Conservation (phyloP, 30 jellyfish, hydroid and myxozoan genomes). For the Turritopsis rubra region DNA sequence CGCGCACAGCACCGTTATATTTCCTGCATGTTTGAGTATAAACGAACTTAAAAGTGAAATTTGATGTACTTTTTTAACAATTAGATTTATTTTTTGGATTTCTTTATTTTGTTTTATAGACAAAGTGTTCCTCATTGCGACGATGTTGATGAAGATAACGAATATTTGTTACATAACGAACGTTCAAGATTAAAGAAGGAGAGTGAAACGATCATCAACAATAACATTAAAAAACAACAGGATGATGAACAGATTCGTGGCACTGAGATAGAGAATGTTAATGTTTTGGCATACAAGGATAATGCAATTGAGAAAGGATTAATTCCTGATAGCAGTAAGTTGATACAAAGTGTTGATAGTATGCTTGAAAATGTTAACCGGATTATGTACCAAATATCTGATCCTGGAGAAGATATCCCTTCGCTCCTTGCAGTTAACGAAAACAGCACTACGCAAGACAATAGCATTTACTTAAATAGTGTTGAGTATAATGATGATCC, state of each 20-base stretch:
- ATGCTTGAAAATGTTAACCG: slow-evolving; percentile 25
- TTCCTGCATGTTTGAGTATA: no score
- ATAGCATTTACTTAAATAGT: neutral
- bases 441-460: neutral
- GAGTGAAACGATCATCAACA: neutral
- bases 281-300: neutral
- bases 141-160: neutral
- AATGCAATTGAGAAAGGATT: neutral
- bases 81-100: neutral
- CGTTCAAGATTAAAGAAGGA: slow-evolving; percentile 6
- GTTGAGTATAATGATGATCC: neutral
- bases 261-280: neutral
- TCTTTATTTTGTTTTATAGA: neutral
- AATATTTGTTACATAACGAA: neutral
- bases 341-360: slow-evolving; percentile 15
- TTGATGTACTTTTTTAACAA: neutral
- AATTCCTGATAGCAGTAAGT: neutral
- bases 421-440: neutral
- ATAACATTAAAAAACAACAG: neutral
- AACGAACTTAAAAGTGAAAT: neutral
- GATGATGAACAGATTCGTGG: neutral
- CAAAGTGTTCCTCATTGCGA: neutral
- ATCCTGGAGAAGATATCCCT: neutral
- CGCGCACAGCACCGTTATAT: no score
- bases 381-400: slow-evolving; percentile 18